A percentile compares a stretch with the other conserved stretches of the same genome.
phyloP scores from a whole-genome alignment of 2,888 invertebrate genomes.

The Eristalis arbustorum region DNA sequence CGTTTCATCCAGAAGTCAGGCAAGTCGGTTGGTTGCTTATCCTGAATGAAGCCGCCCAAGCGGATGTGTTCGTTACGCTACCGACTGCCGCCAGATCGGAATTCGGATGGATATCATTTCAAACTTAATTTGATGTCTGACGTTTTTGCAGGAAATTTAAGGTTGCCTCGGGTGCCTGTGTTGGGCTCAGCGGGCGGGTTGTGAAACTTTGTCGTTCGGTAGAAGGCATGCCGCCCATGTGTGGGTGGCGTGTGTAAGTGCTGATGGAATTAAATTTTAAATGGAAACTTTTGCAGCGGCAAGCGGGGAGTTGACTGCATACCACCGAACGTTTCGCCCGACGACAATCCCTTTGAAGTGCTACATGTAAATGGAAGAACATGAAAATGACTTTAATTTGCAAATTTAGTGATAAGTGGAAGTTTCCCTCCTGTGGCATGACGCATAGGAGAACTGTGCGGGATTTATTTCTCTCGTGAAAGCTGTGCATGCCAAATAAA shows the following conservation, averaged over 20 bases:
- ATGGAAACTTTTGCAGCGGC: neutral
- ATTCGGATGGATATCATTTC: slow-evolving; percentile 5
- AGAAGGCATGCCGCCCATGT: neutral
- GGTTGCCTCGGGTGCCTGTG: neutral
- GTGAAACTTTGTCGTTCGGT: neutral
- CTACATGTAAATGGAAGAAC: neutral
- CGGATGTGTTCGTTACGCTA: neutral
- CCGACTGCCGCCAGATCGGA: neutral
- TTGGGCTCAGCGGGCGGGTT: neutral
- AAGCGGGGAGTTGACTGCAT: neutral
- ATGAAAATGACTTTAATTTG: neutral
- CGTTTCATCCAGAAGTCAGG: neutral
- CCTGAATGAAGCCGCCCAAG: neutral
- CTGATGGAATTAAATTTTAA: neutral
- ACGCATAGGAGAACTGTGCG: neutral
- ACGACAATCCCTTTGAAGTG: neutral
- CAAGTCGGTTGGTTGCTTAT: neutral
- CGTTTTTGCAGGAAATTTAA: neutral
- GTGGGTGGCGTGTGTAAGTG: neutral
- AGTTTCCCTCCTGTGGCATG: neutral
- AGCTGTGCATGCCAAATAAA: neutral
- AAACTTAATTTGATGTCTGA: slow-evolving; percentile 29
- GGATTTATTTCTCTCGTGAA: neutral
- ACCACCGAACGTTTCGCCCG: neutral
- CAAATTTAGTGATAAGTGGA: neutral